Base-by-base conservation (phyloP, 37 sponge, comb jelly and placozoan genomes). In the Chondrilla cf. caribensis region DNA sequence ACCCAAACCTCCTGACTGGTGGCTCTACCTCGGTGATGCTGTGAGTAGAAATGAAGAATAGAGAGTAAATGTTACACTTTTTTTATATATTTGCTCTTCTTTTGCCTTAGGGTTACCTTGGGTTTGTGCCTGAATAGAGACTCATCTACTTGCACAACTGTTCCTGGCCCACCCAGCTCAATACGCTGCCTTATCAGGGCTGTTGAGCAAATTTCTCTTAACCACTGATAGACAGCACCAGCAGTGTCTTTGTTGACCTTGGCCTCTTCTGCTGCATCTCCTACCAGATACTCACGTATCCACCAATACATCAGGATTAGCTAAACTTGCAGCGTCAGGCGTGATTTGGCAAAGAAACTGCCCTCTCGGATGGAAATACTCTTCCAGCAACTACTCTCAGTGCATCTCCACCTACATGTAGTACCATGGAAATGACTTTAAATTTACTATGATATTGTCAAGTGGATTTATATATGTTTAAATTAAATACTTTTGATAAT, bases 11-110 rank as follows among this genome's bases (percentile, higher is more conserved):
- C 83, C 18, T 51, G 19, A 0, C 37, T 71, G 37, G 91, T 66
- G 2, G 82, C 58, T 58, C 91, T 33, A 33, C 87, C 91, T 51
- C 81, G 59, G 77, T 84, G 82, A 66, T 87, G n/a, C 87, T 90
- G 40, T 35, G 58, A 25, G 2, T n/a, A 72, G 36, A 4, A 29
- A 51, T 83, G 21, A 2, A 28, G 0, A 19, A 65, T 42, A 85
- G 9, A n/a, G n/a, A n/a, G n/a, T n/a, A n/a, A n/a, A n/a, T n/a
- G n/a, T n/a, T n/a, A n/a, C n/a, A n/a, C n/a, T n/a, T n/a, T n/a
- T n/a, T n/a, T n/a, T n/a, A n/a, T n/a, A n/a, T n/a, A n/a, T n/a
- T n/a, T n/a, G n/a, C n/a, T n/a, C n/a, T n/a, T n/a, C n/a, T n/a
- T n/a, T n/a, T n/a, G n/a, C n/a, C n/a, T n/a, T n/a, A n/a, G n/a